These are phyloP conservation scores for Apodemus agrarius DNA, from an alignment of 2,797 vertebrate genomes.

Conservation along the genomic window DNA sequence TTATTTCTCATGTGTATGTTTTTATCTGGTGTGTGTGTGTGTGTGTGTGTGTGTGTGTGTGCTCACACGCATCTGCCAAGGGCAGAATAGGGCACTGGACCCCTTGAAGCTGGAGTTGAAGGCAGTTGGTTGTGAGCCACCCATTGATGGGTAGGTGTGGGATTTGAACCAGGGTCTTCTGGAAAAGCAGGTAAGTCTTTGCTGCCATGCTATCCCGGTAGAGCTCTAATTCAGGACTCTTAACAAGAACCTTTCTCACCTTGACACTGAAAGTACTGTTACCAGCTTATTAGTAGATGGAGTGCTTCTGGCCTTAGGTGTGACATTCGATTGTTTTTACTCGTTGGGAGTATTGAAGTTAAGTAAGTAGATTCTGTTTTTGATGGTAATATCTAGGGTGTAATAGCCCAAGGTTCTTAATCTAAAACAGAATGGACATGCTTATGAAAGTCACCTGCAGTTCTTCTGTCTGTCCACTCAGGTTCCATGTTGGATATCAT, in stretches of 20 bases:
- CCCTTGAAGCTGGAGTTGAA: not conserved
- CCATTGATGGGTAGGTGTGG: not conserved
- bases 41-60: no score
- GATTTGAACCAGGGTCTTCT: not conserved
- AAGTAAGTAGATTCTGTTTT: not conserved
- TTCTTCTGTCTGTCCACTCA: slow-evolving; percentile 80
- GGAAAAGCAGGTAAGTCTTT: not conserved
- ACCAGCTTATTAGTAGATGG: not conserved
- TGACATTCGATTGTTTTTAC: not conserved
- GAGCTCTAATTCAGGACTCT: not conserved
- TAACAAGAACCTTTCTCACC: not conserved
- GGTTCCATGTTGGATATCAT: slow-evolving; percentile 99
- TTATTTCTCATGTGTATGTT: not conserved
- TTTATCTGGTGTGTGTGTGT: not conserved
- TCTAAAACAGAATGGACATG: not conserved
- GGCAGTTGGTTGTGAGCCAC: not conserved
- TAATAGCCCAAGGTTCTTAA: not conserved
- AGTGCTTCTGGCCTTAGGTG: not conserved
- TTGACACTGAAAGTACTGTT: not conserved
- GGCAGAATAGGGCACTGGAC: not conserved
- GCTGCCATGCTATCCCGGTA: not conserved
- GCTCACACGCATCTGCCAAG: accelerated
- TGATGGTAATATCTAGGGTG: not conserved
- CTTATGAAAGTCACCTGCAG: not conserved
- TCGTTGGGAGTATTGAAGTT: not conserved